A percentile compares a stretch with the other conserved stretches of the same genome.
Evolutionary conservation across 2,113 vertebrate genomes (phyloP).

Genomic region (Thunnus thynnus): DNA sequence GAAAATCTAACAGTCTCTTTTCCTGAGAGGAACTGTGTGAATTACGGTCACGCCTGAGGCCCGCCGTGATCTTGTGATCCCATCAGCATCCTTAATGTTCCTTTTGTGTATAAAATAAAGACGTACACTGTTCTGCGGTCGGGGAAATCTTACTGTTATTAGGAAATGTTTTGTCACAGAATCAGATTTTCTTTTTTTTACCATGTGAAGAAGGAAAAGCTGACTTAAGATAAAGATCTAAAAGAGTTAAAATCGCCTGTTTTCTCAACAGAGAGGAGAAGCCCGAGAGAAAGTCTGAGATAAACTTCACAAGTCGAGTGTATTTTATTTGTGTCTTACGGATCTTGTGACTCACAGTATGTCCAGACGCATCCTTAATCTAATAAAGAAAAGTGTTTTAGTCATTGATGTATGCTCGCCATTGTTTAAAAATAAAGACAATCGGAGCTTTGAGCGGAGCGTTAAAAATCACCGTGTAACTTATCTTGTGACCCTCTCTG

Average conservation of each 20-base stretch:
- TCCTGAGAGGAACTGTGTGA: slow-evolving; percentile 33
- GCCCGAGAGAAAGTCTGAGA: no score
- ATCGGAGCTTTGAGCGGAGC: not conserved
- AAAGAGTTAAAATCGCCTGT: no score
- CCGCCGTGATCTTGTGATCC: slow-evolving; percentile 42
- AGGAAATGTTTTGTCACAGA: no score
- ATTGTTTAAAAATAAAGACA: not conserved
- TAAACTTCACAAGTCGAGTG: no score
- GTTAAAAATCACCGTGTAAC: not conserved
- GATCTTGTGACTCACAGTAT: not conserved
- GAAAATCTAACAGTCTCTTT: not conserved
- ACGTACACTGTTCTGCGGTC: not conserved
- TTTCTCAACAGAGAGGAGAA: no score
- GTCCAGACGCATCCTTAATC: not conserved
- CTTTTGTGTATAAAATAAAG: slow-evolving; percentile 14
- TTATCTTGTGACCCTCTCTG: slow-evolving; percentile 12
- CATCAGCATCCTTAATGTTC: not conserved
- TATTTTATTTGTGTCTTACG: no score
- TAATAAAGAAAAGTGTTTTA: not conserved
- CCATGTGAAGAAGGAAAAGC: not conserved
- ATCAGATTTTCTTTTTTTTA: no score
- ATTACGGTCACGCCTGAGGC: slow-evolving; percentile 39
- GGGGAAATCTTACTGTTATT: no score
- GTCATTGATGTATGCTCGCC: not conserved
- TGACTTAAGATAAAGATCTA: not conserved